These are phyloP conservation scores for Hippocampus abdominalis DNA, from an alignment of 2,113 vertebrate species.

Conservation along the genomic window DNA sequence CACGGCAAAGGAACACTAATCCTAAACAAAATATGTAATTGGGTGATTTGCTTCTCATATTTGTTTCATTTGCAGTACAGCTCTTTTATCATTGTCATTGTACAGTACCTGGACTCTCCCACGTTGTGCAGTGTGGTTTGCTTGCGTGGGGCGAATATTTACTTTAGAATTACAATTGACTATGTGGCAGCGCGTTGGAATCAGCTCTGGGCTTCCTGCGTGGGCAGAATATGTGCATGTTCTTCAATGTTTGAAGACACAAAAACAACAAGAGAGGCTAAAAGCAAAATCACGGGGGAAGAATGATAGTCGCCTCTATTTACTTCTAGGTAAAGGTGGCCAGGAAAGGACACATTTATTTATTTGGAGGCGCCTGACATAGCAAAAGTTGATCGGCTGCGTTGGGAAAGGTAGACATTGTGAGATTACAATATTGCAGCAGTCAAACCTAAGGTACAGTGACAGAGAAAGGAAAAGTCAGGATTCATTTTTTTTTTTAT, in stretches of 20 bases:
- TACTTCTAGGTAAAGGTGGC: not conserved
- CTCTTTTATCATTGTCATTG: not conserved
- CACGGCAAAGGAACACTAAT: not conserved
- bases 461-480: no score
- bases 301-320: not conserved
- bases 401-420: not conserved
- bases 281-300: not conserved
- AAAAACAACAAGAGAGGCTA: not conserved
- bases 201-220: no score
- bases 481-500: no score
- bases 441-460: no score
- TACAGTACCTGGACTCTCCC: not conserved
- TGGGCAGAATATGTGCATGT: no score
- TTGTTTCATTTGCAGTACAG: not conserved
- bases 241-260: no score
- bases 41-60: not conserved
- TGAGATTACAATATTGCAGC: not conserved
- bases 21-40: not conserved
- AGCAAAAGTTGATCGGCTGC: no score
- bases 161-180: not conserved
- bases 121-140: no score
- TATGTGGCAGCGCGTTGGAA: no score
- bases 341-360: no score
- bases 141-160: no score
- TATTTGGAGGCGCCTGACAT: no score